Conservation (phyloP, 2,797 vertebrate genomes). For the Astyanax mexicanus region DNA sequence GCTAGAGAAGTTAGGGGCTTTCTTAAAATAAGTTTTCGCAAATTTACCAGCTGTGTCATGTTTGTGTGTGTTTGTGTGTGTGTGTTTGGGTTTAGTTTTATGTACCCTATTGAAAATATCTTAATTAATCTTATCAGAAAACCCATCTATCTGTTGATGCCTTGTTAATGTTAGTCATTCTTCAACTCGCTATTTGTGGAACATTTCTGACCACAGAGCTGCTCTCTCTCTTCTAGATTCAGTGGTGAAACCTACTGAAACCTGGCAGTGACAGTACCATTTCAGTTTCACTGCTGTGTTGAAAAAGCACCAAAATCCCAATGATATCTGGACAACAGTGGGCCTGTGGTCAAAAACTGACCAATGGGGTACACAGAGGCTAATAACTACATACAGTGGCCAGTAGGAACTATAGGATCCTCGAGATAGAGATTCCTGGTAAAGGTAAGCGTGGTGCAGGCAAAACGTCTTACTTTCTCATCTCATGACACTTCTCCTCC, state of each 20-base stretch:
- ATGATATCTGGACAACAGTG: neutral
- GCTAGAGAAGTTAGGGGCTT: constrained; percentile 39
- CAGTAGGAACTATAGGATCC: neutral
- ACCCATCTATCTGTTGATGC: too few species aligned
- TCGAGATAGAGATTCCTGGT: neutral
- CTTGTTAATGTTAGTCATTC: too few species aligned
- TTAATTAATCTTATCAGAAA: neutral
- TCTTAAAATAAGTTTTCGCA: neutral
- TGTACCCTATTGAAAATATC: too few species aligned
- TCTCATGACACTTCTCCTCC: constrained; percentile 76
- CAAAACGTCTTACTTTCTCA: constrained; percentile 80
- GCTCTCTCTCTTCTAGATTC: too few species aligned
- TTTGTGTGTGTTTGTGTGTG: too few species aligned
- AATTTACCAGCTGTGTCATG: neutral
- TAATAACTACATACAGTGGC: neutral
- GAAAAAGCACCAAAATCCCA: neutral
- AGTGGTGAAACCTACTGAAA: too few species aligned
- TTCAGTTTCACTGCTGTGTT: too few species aligned
- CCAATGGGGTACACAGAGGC: neutral
- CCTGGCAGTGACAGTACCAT: too few species aligned
- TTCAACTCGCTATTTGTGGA: neutral
- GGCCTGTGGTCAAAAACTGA: neutral
- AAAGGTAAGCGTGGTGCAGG: neutral
- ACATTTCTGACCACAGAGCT: too few species aligned
- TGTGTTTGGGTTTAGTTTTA: neutral